Base-by-base conservation (phyloP, 2,888 invertebrate species). In the Orthosia cruda region DNA sequence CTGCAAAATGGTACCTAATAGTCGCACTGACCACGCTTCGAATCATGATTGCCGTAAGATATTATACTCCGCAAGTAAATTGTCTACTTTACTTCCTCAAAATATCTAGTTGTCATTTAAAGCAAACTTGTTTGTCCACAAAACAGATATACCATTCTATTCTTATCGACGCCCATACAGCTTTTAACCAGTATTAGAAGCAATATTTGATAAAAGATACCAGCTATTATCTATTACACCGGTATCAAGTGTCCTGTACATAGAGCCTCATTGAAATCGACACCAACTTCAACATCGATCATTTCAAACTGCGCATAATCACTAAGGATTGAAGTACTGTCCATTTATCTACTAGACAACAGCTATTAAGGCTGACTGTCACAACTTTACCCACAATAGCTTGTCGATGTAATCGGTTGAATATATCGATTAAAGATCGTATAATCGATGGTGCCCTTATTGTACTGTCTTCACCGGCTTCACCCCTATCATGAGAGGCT, bases 391-490 rank as follows among this genome's bases (percentile, higher is more conserved):
- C 89, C 91, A 95, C 94, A 94, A 95, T 93, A 90, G 91, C 85
- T 85, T 92, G 91, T 93, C 91, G 90, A 89, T 90, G 88, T 94
- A 92, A 96, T 96, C 95, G 93, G 93, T 84, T 91, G 91, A 94
- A 94, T 93, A 91, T 90, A 93, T 94, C 93, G 95, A 94, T 92
- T 85, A 81, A 71, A 90, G 91, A 92, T 92, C 88, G 88, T 87
- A 88, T 90, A 73, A 80, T 78, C 90, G 89, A 89, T 92, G 93
- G 94, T 93, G 92, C 93, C 92, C 93, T 94, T 94, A 96, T 96
- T 96, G 96, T 96, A 89, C 95, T 96, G 96, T 96, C 96, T 87
- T 75, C 93, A 93, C 91, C 93, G 96, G 96, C 96, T 87, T 74
- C 93, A 93, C 91, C 94, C 93, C 93, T 92, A 92, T 92, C 93